Base-by-base conservation (phyloP, 2,888 invertebrate genomes). In the Psococerastis gibbosa region DNA sequence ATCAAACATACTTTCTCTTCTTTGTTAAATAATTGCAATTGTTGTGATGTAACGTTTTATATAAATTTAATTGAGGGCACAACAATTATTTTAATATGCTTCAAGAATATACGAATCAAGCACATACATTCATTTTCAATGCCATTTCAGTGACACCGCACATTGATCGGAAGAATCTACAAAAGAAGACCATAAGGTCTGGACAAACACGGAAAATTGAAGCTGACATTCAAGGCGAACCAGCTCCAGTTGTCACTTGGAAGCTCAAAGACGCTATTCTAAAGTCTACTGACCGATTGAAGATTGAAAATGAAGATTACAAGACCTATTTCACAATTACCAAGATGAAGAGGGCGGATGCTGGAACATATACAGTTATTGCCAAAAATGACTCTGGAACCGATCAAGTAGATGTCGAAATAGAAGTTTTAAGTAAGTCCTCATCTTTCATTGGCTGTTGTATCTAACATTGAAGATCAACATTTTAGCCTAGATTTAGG, bases 171-270 rank as follows among this genome's bases (percentile, higher is more conserved):
- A 91, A 89, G 58, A 83, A 89, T 57, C 67, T 97, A 5, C 80
- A 83, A 52, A 88, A 85, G 63, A 81, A 84, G 55, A 73, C 78
- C 47, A 69, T 98, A 57, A 83, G 91, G 52, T 77, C 81, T 47
- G 95, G 95, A 2, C 82, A 88, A 62, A 65, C 82, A 49, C 69
- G 97, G 51, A 82, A 82, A 50, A 73, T 98, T 60, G 89, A 92
- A 54, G 88, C 94, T 23, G 82, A 85, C 53, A 81, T 94, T 50
- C 78, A 82, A 56, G 98, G 97, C 49, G 98, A 98, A 65, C 98
- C 98, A 0, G 78, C 89, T 43, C 95, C 98, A n/a, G 75, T 72
- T 22, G 77, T 94, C 47, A 79, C 75, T 0, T 99, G 98, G 98
- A 77, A 78, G 0, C 67, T 80, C 54, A 82, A 83, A 54, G 80